A percentile compares a stretch with the other conserved stretches of the same genome.
These are phyloP conservation scores for Lasioglossum malachurum DNA, from an alignment of 2,888 invertebrate genomes.

Conservation along the genomic window DNA sequence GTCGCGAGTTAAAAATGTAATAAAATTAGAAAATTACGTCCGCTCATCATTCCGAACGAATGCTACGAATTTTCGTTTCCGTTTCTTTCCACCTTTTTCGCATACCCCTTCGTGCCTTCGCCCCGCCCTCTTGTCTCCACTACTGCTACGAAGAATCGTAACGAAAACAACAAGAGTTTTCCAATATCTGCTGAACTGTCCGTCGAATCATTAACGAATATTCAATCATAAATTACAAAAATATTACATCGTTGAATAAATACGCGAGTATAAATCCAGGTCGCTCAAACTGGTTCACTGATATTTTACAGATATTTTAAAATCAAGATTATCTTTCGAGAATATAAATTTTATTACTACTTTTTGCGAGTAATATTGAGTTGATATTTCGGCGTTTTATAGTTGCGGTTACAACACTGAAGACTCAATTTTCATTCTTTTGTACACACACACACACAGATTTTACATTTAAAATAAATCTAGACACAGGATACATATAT, in stretches of 20 bases:
- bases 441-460: too few relatives aligned
- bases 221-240: neutral
- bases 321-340: neutral
- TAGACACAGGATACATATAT: too few relatives aligned
- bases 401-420: neutral
- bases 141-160: too few relatives aligned
- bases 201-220: conserved; percentile 3
- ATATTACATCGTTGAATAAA: neutral
- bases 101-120: conserved; percentile 19
- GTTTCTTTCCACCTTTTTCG: conserved; percentile 39
- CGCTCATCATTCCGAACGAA: conserved; percentile 70
- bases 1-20: conserved; percentile 72
- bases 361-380: neutral
- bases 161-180: conserved; percentile 3
- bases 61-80: conserved; percentile 64
- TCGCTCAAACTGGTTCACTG: neutral
- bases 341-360: neutral
- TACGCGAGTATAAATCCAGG: neutral
- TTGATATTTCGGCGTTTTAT: neutral
- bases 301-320: neutral
- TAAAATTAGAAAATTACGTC: conserved; percentile 74
- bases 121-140: neutral
- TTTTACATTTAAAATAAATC: too few relatives aligned
- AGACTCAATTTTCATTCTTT: neutral
- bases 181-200: neutral